Percentiles rank a stretch among this genome's conserved stretches.
phyloP scores from a whole-genome alignment of 2,888 invertebrate genomes.

The Rapana venosa region DNA sequence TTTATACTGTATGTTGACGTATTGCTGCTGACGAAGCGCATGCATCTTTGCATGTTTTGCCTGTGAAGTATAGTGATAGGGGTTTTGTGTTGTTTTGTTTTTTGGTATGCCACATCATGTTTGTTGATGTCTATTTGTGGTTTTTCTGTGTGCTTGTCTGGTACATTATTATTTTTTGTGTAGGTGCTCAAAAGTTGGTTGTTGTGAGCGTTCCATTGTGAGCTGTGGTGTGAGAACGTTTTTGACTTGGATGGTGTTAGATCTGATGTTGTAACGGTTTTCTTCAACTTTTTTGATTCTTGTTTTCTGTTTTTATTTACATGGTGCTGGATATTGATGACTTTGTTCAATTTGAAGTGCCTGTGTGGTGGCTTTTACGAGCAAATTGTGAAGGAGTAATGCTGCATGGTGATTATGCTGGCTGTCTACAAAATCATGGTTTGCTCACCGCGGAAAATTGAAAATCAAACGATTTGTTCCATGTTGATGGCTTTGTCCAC shows the following conservation, averaged over 20 bases:
- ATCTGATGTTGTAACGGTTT: not conserved
- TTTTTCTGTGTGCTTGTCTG: not conserved
- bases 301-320: constrained; percentile 10
- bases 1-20: too few species aligned
- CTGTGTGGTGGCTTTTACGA: not conserved
- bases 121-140: not conserved
- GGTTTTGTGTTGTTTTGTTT: not conserved
- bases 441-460: not conserved
- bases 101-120: too few species aligned
- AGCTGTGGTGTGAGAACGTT: not conserved
- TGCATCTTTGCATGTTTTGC: too few species aligned
- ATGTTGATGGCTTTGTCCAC: not conserved
- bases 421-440: not conserved
- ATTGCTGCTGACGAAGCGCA: too few species aligned
- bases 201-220: not conserved
- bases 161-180: not conserved
- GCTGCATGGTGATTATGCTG: not conserved
- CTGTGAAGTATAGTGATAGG: not conserved
- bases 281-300: not conserved
- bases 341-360: constrained; percentile 16
- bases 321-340: constrained; percentile 8
- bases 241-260: not conserved
- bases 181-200: not conserved
- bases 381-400: not conserved
- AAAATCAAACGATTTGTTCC: not conserved